Conservation (phyloP, 2,888 invertebrate species). For the Thecophora atra region DNA sequence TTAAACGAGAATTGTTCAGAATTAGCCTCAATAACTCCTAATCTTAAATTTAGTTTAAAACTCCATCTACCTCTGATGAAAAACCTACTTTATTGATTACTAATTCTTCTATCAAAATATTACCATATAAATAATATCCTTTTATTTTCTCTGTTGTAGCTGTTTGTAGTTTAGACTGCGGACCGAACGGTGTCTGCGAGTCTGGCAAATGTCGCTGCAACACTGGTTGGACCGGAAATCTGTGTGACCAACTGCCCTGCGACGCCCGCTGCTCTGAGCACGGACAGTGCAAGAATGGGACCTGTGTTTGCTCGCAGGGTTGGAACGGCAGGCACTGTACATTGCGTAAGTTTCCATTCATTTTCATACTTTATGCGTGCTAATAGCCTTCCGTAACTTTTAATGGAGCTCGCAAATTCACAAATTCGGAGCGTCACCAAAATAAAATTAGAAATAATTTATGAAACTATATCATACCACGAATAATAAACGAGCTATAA, state of each 20-base stretch:
- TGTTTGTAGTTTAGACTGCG: constrained; percentile 92
- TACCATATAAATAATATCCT: not conserved
- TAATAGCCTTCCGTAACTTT: too few relatives aligned
- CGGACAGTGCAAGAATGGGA: constrained; percentile 97
- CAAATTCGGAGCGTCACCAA: too few relatives aligned
- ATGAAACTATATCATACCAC: not conserved
- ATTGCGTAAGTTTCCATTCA: constrained; percentile 77
- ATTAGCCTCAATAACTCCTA: too few relatives aligned
- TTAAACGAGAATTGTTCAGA: too few relatives aligned
- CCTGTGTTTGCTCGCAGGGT: constrained; percentile 96
- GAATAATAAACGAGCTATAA: too few relatives aligned
- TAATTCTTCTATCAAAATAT: too few relatives aligned
- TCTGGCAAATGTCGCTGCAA: constrained; percentile 91
- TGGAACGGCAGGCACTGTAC: constrained; percentile 99
- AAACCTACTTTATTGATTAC: too few relatives aligned
- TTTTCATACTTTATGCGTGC: not conserved
- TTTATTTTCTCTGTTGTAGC: constrained; percentile 69
- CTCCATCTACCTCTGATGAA: too few relatives aligned
- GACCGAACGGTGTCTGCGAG: constrained; percentile 92
- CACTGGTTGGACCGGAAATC: constrained; percentile 91
- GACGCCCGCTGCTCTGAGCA: constrained; percentile 92
- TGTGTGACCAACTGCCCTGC: constrained; percentile 92
- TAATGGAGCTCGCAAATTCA: too few relatives aligned
- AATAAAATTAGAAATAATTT: not conserved
- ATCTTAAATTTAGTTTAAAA: too few relatives aligned